Base-by-base conservation (phyloP, 2,113 vertebrate species). In the Irena cyanogastra region DNA sequence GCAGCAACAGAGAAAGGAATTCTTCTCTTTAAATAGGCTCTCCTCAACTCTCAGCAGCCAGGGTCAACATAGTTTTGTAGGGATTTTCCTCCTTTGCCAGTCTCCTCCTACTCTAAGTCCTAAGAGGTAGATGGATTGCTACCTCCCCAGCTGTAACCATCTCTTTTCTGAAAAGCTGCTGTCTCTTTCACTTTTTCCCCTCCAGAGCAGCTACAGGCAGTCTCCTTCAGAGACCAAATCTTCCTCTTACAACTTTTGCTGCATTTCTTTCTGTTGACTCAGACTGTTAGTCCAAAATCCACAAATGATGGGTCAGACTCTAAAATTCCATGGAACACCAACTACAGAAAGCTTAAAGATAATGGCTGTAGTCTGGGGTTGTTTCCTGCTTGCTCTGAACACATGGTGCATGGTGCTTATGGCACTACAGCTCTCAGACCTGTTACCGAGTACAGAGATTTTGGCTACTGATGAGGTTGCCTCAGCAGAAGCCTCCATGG, bases 351-450 rank as follows among this genome's bases (percentile, higher is more conserved):
- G 3, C 28, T 85, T 78, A 50, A 65, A 86, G 80, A 37, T 23
- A 70, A 59, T 12, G 26, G 9, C 12, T 91, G 18, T 7, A 28
- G 10, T 74, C 16, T 57, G 28, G 19, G 26, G 23, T 35, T 45
- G 20, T 7, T 78, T 83, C 23, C 54, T 47, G 16, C 16, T 89
- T 78, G 30, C 7, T 61, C 42, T 49, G 26, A 54, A 11, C 27
- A 83, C 3, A 8, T 0, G n/a, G 0, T 42, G 16, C 7, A 9
- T 13, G 21, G 10, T 39, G 4, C 33, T 59, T 37, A 50, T 7
- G 16, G 16, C 56, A 50, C 50, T 54, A 47, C n/a, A 87, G 21
- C 6, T 16, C 45, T 78, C 47, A 28, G 7, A 68, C 4, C 4
- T 72, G 35, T 22, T 11, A 69, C 10, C 9, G 30, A 57, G 5